phyloP scores from a whole-genome alignment of 2,113 vertebrate genomes.

The Bombycilla garrulus region DNA sequence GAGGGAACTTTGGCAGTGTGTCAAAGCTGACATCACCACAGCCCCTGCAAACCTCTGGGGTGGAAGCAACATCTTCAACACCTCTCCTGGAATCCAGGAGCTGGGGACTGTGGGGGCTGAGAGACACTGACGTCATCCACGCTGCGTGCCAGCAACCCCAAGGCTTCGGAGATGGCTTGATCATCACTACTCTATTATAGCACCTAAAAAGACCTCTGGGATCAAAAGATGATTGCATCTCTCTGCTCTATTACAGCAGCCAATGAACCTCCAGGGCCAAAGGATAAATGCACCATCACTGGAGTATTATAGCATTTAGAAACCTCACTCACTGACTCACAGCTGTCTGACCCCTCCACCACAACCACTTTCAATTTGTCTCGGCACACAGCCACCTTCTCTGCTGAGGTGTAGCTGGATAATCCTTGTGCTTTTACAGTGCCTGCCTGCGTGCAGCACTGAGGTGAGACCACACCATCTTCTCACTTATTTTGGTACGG shows the following conservation, averaged over 20 bases:
- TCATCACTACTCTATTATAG: constrained; percentile 30
- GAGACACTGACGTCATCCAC: constrained; percentile 29
- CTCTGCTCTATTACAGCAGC: constrained; percentile 40
- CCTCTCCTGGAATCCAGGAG: constrained; percentile 2
- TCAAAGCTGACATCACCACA: background rate
- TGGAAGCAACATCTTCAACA: background rate
- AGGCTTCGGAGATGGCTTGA: constrained; percentile 21
- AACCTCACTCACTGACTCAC: constrained; percentile 7
- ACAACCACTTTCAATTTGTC: background rate
- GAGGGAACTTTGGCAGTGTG: background rate
- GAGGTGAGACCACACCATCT: background rate
- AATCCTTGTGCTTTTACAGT: background rate
- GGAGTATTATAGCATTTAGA: constrained; percentile 10
- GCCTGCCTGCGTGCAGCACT: background rate
- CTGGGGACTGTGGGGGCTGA: constrained; percentile 25
- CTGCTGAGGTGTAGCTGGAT: background rate
- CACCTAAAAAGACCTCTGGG: constrained; percentile 58
- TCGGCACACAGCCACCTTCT: background rate
- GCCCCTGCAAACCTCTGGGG: constrained; percentile 3
- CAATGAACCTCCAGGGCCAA: constrained; percentile 46
- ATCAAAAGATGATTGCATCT: constrained; percentile 39
- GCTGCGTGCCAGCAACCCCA: background rate
- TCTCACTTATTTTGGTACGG: background rate
- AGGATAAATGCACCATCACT: constrained; percentile 32
- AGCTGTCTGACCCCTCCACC: background rate